A percentile compares a stretch with the other conserved stretches of the same genome.
phyloP scores from a whole-genome alignment of 2,888 invertebrate genomes.

The Pocota personata region DNA sequence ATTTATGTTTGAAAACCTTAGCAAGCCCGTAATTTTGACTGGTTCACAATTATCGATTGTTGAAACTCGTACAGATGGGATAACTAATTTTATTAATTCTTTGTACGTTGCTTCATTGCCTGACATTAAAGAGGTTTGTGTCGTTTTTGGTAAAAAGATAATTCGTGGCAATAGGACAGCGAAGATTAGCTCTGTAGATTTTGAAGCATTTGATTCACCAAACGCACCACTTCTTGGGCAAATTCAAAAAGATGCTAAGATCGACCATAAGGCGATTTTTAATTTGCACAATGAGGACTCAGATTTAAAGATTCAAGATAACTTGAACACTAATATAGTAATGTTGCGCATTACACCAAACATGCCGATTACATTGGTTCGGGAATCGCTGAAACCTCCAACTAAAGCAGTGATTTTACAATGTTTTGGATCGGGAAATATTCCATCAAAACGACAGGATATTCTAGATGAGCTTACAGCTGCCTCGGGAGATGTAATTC shows the following conservation, averaged over 20 bases:
- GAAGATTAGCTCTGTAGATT: conserved; percentile 79
- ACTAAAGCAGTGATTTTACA: conserved; percentile 94
- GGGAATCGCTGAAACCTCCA: conserved; percentile 89
- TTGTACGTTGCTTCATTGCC: conserved; percentile 95
- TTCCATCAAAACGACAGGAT: conserved; percentile 93
- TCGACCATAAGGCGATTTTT: conserved; percentile 84
- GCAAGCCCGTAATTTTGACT: conserved; percentile 96
- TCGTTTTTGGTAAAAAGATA: conserved; percentile 94
- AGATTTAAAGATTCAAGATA: conserved; percentile 88
- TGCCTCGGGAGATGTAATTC: conserved; percentile 91
- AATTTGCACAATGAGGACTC: conserved; percentile 85
- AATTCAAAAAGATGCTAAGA: conserved; percentile 90
- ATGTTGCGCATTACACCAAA: conserved; percentile 95
- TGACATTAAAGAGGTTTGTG: conserved; percentile 95
- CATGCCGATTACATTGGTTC: conserved; percentile 90
- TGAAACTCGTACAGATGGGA: conserved; percentile 96
- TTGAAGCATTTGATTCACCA: conserved; percentile 85
- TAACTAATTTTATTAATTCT: conserved; percentile 96
- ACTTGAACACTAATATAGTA: conserved; percentile 92
- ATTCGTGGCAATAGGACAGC: conserved; percentile 91
- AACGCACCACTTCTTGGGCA: conserved; percentile 92
- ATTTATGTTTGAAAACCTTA: conserved; percentile 97
- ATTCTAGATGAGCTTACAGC: conserved; percentile 88
- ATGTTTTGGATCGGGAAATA: conserved; percentile 96
- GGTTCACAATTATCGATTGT: conserved; percentile 98